These are phyloP conservation scores for Neotoxoptera formosana DNA, from an alignment of 1,140 invertebrate species.

Conservation along the genomic window DNA sequence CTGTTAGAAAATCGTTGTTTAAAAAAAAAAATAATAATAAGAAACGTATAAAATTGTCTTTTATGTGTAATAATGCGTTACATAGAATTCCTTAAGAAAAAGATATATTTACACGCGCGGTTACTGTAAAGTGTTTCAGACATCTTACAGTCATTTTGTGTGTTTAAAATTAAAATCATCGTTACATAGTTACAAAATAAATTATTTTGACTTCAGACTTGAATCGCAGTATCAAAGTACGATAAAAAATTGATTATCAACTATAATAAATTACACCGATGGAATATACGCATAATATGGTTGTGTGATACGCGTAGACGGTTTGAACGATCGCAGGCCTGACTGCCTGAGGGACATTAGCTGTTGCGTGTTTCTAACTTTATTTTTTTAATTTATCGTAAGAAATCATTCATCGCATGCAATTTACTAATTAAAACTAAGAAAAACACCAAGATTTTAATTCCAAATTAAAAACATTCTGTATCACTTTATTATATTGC, in stretches of 20 bases:
- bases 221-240: not conserved
- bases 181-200: not conserved
- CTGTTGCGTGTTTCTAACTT: not conserved
- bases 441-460: not conserved
- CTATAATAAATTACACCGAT: not conserved
- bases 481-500: not conserved
- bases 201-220: not conserved
- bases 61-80: slow-evolving; percentile 28
- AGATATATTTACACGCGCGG: not conserved
- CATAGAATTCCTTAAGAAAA: not conserved
- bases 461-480: slow-evolving; percentile 23
- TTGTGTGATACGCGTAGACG: not conserved
- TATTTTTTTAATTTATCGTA: not conserved
- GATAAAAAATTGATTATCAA: not conserved
- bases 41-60: slow-evolving; percentile 55
- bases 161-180: not conserved
- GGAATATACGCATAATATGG: not conserved
- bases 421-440: not conserved
- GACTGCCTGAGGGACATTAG: not conserved
- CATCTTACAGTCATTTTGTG: slow-evolving; percentile 28
- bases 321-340: not conserved
- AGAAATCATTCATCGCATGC: not conserved
- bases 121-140: not conserved
- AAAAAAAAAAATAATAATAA: slow-evolving; percentile 25
- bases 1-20: not conserved